Evolutionary conservation across 2,888 invertebrate genomes (phyloP).

Genomic region (Criorhina ranunculi): DNA sequence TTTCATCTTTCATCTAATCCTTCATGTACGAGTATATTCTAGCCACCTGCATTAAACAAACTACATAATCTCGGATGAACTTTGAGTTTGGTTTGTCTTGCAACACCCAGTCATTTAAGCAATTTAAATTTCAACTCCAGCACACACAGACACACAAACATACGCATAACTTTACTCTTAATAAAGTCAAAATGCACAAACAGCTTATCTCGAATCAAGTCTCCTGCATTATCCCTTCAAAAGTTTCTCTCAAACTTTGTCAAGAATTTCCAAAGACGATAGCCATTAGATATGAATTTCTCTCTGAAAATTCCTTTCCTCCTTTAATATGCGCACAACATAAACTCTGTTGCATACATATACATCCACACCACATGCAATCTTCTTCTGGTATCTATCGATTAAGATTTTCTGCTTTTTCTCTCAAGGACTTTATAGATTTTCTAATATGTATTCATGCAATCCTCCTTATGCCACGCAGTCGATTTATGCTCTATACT

Average conservation of each 20-base stretch:
- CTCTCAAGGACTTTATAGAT: slow-evolving; percentile 12
- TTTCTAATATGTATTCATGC: background rate
- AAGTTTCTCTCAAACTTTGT: slow-evolving; percentile 57
- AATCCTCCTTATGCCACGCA: too few species aligned
- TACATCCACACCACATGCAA: background rate
- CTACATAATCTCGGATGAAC: slow-evolving; percentile 30
- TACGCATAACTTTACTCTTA: slow-evolving; percentile 13
- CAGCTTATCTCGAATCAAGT: slow-evolving; percentile 59
- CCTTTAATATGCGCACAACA: slow-evolving; percentile 16
- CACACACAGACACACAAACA: background rate
- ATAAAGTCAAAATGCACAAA: slow-evolving; percentile 63
- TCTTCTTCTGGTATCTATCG: slow-evolving; percentile 54
- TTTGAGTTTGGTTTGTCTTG: slow-evolving; percentile 51
- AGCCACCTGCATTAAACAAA: background rate
- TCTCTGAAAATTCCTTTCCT: slow-evolving; percentile 12
- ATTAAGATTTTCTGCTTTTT: slow-evolving; percentile 14
- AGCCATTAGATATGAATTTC: slow-evolving; percentile 49
- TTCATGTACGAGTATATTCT: background rate
- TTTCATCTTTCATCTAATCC: background rate
- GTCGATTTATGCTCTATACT: background rate
- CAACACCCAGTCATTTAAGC: slow-evolving; percentile 51
- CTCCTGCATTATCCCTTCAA: slow-evolving; percentile 37
- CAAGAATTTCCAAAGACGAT: slow-evolving; percentile 40
- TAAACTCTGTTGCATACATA: slow-evolving; percentile 4
- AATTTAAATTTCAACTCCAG: slow-evolving; percentile 38